phyloP scores from a whole-genome alignment of 2,797 vertebrate species.

The Botia almorhae region DNA sequence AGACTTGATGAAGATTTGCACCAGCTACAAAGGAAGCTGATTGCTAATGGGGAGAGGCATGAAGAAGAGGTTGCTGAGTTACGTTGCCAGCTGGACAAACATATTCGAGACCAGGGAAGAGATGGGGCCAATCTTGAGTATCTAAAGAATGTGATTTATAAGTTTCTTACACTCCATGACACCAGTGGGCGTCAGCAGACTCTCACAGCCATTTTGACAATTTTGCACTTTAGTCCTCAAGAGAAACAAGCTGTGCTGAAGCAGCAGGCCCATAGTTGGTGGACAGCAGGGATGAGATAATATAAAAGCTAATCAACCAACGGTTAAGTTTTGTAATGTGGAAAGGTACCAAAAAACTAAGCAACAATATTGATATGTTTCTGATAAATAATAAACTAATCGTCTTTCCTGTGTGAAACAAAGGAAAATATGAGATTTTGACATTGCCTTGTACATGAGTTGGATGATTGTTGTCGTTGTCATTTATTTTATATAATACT shows the following conservation, averaged over 20 bases:
- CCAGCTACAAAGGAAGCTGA: conserved; percentile 79
- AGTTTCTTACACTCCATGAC: conserved; percentile 89
- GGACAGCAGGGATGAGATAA: conserved; percentile 75
- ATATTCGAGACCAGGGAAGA: conserved; percentile 81
- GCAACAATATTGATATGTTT: background rate
- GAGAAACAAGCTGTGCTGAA: conserved; percentile 81
- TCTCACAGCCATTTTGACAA: conserved; percentile 88
- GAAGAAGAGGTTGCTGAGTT: conserved; percentile 77
- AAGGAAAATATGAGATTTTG: background rate
- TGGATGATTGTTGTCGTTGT: background rate
- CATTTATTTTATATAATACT: background rate
- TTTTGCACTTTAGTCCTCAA: conserved; percentile 93
- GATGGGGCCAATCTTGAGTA: conserved; percentile 97
- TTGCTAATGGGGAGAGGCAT: conserved; percentile 80
- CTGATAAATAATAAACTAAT: background rate
- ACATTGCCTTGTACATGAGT: background rate
- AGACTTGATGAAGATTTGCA: conserved; percentile 82
- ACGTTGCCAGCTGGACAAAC: conserved; percentile 79
- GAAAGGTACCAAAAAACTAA: conserved; percentile 3
- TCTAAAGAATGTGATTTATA: conserved; percentile 91
- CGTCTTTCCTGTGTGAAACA: background rate
- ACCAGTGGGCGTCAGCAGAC: conserved; percentile 88
- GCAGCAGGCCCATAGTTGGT: conserved; percentile 79
- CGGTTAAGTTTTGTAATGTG: background rate
- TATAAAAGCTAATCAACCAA: background rate